A percentile compares a stretch with the other conserved stretches of the same genome.
Evolutionary conservation across 2,113 vertebrate genomes (phyloP).

Genomic region (Edolisoma coerulescens): DNA sequence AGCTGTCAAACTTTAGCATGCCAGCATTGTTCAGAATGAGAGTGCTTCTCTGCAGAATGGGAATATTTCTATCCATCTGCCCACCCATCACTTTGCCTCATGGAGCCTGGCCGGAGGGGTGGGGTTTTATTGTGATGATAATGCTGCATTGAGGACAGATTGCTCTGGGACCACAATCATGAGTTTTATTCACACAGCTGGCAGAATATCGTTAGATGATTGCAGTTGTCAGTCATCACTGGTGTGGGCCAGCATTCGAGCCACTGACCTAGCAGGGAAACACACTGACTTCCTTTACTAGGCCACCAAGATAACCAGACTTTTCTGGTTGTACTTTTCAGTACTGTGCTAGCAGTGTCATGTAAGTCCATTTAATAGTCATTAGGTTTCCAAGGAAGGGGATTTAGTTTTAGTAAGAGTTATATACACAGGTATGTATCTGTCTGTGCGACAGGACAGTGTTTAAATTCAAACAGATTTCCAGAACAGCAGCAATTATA

Average conservation of each 20-base stretch:
- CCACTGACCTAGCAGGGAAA: neutral
- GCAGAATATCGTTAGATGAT: neutral
- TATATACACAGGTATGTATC: neutral
- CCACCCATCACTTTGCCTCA: neutral
- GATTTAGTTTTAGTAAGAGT: neutral
- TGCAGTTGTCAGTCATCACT: neutral
- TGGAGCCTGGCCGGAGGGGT: neutral
- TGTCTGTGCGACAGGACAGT: neutral
- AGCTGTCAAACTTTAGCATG: neutral
- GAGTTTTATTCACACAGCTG: neutral
- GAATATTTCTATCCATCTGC: neutral
- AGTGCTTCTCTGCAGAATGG: neutral
- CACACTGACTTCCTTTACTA: neutral
- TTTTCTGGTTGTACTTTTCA: neutral
- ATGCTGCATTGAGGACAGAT: neutral
- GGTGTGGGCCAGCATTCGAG: neutral
- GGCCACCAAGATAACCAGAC: neutral
- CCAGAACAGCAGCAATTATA: neutral
- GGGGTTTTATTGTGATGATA: neutral
- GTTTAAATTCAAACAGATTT: neutral
- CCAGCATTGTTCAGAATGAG: neutral
- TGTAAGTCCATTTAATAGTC: neutral
- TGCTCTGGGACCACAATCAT: neutral
- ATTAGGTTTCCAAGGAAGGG: neutral
- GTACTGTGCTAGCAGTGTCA: neutral